Base-by-base conservation (phyloP, 2,888 invertebrate species). In the Erebia palarica region DNA sequence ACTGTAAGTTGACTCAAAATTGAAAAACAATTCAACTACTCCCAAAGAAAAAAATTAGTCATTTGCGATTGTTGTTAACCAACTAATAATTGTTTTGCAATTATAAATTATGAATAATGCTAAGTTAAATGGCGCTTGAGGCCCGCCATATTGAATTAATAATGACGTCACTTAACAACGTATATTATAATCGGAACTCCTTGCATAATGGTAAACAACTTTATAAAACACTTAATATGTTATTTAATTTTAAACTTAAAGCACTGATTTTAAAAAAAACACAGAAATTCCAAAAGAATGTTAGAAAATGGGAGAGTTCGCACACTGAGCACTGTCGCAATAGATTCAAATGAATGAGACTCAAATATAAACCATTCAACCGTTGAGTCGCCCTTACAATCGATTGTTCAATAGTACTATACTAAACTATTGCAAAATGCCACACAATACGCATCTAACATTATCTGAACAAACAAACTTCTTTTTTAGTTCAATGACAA, bases 281-380 rank as follows among this genome's bases (percentile, higher is more conserved):
- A 60, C 49, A 47, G 42, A 14, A 21, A 14, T 16, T 57, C 42
- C 47, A 63, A 68, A 68, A 36, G 42, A 65, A 55, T 36, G 53
- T 61, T 53, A 53, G 60, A 16, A 51, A 49, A 60, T 42, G 51
- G 51, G 60, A 65, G 55, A 59, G 53, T 65, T 70, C 70, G 59
- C 70, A 70, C 65, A 60, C 59, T 5, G 13, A 21, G 42, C 53
- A 49, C n/a, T 16, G 13, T 58, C 60, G 71, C 68, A 68, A 71
- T 71, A 71, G 16, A 69, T 66, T 53, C 59, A 71, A 70, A 36
- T 36, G 36, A 36, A 36, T 55, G 65, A 70, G 65, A 68, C 65
- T 72, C 65, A 53, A 65, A 70, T 59, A 64, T 57, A 53, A 66
- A 60, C 70, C 55, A 57, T 74, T 73, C 67, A 73, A 67, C 66